Conservation (phyloP, 1,140 invertebrate genomes). For the Goniozus legneri region DNA sequence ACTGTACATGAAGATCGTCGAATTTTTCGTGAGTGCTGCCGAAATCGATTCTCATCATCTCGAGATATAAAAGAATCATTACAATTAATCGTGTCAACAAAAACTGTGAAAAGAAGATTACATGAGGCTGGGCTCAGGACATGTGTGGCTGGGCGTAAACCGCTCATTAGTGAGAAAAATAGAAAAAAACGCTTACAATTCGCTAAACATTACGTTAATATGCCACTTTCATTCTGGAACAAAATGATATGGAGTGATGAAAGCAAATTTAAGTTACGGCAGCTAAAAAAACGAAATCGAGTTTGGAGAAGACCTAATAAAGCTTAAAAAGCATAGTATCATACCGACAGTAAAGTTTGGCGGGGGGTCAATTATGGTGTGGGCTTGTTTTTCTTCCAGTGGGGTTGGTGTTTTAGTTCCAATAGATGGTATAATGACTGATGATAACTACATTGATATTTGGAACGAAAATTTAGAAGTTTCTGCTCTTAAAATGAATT, state of each 20-base stretch:
- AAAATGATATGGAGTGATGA: constrained; percentile 1
- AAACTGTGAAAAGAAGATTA: not conserved
- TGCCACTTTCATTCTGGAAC: not conserved
- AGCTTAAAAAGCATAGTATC: constrained; percentile 15
- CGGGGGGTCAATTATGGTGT: constrained; percentile 30
- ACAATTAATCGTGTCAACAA: no score
- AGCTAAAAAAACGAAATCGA: not conserved
- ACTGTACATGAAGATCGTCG: no score
- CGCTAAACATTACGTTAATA: constrained; percentile 5
- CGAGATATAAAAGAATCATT: no score
- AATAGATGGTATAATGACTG: constrained; percentile 33
- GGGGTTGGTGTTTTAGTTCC: constrained; percentile 29
- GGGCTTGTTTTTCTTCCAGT: constrained; percentile 34
- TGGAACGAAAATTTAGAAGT: constrained; percentile 17
- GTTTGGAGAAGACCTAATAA: not conserved
- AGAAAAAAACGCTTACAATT: not conserved
- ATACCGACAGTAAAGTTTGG: constrained; percentile 30
- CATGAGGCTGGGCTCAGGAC: not conserved
- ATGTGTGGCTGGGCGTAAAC: not conserved
- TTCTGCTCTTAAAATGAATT: constrained; percentile 11
- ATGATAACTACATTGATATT: constrained; percentile 25
- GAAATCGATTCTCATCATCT: not conserved
- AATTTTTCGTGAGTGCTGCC: not conserved
- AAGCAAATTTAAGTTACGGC: constrained; percentile 3
- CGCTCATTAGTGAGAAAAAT: not conserved